Percentiles rank a stretch among this genome's conserved stretches.
These are phyloP conservation scores for Lepidocyrtoides sp. DNA, from an alignment of 2,888 invertebrate genomes.

Conservation along the genomic window DNA sequence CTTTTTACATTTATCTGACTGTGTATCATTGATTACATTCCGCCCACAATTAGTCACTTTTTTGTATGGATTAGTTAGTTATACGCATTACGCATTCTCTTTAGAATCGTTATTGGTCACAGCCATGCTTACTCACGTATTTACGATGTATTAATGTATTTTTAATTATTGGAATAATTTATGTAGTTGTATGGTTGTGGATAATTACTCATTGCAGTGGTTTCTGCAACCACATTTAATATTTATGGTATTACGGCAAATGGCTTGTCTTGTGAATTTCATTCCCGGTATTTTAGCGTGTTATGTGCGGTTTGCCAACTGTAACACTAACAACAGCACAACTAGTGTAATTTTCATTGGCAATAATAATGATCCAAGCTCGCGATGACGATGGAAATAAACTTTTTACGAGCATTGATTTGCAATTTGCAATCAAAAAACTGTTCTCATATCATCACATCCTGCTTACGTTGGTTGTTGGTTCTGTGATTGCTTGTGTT, in stretches of 20 bases:
- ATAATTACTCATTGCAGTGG: too few relatives aligned
- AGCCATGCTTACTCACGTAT: too few relatives aligned
- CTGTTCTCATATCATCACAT: neutral
- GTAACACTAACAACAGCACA: too few relatives aligned
- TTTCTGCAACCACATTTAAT: too few relatives aligned
- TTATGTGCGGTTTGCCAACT: neutral
- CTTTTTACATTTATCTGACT: too few relatives aligned
- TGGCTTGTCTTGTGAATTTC: too few relatives aligned
- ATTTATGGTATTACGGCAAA: too few relatives aligned
- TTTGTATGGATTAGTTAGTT: neutral
- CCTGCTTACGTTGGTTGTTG: neutral
- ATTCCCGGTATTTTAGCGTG: neutral
- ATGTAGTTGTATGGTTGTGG: too few relatives aligned
- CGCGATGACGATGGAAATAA: neutral
- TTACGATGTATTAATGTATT: too few relatives aligned
- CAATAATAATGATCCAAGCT: neutral
- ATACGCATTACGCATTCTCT: neutral
- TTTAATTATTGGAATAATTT: too few relatives aligned
- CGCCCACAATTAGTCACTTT: neutral
- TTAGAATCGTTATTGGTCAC: neutral
- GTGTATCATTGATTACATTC: too few relatives aligned
- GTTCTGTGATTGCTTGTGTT: too few relatives aligned
- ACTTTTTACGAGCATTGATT: conserved; percentile 17
- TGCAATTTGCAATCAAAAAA: neutral
- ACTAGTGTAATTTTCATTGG: neutral